phyloP scores from a whole-genome alignment of 2,888 invertebrate species.

The Acleris emargana region DNA sequence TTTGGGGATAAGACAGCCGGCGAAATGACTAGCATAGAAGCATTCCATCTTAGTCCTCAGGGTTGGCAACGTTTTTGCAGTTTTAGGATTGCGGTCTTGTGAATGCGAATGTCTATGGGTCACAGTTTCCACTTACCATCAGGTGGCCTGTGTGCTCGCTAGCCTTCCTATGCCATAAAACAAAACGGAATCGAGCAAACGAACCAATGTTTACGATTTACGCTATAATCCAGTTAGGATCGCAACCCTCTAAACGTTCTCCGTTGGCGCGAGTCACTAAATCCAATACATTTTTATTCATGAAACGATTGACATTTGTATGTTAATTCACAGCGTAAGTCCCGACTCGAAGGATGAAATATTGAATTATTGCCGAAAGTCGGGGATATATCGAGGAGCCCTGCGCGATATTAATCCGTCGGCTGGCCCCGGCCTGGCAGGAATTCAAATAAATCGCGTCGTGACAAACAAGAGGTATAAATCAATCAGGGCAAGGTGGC shows the following conservation, averaged over 20 bases:
- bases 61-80: too few relatives aligned
- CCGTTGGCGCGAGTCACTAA: conserved; percentile 77
- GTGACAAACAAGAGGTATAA: conserved; percentile 85
- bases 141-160: too few relatives aligned
- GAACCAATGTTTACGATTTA: conserved; percentile 65
- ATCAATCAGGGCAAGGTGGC: conserved; percentile 82
- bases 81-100: too few relatives aligned
- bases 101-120: too few relatives aligned
- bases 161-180: too few relatives aligned
- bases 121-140: too few relatives aligned
- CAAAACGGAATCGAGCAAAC: conserved; percentile 30
- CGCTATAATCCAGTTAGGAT: conserved; percentile 64
- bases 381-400: conserved; percentile 78
- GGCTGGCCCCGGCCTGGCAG: conserved; percentile 77
- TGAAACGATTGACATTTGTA: conserved; percentile 84
- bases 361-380: conserved; percentile 82
- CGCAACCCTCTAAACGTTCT: conserved; percentile 61
- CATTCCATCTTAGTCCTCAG: too few relatives aligned
- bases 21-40: too few relatives aligned
- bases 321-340: conserved; percentile 81
- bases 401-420: conserved; percentile 81
- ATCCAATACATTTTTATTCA: conserved; percentile 84
- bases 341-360: conserved; percentile 79
- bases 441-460: conserved; percentile 83
- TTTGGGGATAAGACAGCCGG: too few relatives aligned